phyloP scores from a whole-genome alignment of 1,140 invertebrate species.

The Drosophila aff. region DNA sequence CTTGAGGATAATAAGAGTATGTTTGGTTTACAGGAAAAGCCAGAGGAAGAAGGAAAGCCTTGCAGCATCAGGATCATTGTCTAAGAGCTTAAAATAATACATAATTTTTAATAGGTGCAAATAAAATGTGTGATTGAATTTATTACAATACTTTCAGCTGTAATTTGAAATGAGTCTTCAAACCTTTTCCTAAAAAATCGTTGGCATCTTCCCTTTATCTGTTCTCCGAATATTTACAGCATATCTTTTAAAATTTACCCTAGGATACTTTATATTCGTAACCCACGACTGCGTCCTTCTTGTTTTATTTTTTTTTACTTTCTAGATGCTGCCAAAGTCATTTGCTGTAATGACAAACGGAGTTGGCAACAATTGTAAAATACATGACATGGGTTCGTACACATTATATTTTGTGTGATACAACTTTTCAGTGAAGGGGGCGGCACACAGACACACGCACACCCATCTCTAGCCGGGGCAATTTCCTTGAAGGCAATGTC shows the following conservation, averaged over 20 bases:
- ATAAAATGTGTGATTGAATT: no score
- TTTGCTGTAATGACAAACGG: conserved; percentile 70
- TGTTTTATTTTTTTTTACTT: conserved; percentile 15
- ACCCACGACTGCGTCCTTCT: not conserved
- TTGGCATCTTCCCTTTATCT: no score
- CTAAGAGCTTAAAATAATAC: not conserved
- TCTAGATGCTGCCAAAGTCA: conserved; percentile 53
- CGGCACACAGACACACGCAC: conserved; percentile 2
- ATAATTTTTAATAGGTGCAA: not conserved
- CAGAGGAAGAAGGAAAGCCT: not conserved
- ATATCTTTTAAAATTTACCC: not conserved
- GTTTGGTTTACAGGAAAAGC: not conserved
- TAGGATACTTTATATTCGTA: not conserved
- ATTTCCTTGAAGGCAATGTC: conserved; percentile 66
- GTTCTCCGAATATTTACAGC: not conserved
- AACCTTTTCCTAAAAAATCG: not conserved
- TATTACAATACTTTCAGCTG: not conserved
- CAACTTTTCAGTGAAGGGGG: conserved; percentile 43
- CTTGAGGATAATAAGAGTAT: not conserved
- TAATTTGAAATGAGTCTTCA: not conserved
- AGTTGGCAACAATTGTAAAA: conserved; percentile 75
- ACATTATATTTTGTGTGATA: conserved; percentile 66
- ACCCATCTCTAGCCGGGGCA: conserved; percentile 27
- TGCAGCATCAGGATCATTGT: not conserved
- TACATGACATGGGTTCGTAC: conserved; percentile 67